Base-by-base conservation (phyloP, 2,888 invertebrate species). In the Dynastes grantii region DNA sequence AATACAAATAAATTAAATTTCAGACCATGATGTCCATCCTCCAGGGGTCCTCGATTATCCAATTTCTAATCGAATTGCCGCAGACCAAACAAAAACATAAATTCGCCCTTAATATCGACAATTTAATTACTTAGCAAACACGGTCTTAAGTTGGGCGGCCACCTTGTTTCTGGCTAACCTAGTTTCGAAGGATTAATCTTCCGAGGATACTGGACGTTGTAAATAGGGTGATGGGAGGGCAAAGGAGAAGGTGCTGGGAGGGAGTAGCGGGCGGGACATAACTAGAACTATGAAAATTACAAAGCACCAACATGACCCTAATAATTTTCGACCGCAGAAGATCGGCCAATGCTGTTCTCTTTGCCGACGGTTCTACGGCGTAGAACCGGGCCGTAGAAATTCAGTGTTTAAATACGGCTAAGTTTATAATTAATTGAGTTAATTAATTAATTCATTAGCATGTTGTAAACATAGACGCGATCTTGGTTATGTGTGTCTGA, bases 171-270 rank as follows among this genome's bases (percentile, higher is more conserved):
- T 53, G 71, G 71, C 71, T 71, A 71, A 71, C 55, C 55, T 55
- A 71, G 53, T 71, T 71, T 71, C 55, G 37, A 71, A 55, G 71
- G 71, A 71, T 55, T 71, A 71, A 71, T 71, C 71, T 71, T 71
- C 22, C n/a, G 71, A 32, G 71, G 71, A 71, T 55, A 16, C 11
- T 40, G 55, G 55, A 16, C 55, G 55, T 3, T 55, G 55, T 55
- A 55, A n/a, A 16, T 55, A 16, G 55, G 55, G n/a, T 16, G 16
- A 55, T 16, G 55, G 16, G 2, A 55, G 55, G 13, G 55, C 11
- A 8, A 45, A 11, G 2, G 11, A 1, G 32, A 5, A 61, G 11
- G 22, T 29, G 27, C 27, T 4, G 22, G 2, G 61, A 2, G 27
- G 61, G 61, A 1, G 29, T 22, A 11, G 61, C 27, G 63, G 63